phyloP scores from a whole-genome alignment of 2,113 vertebrate species.

The Egretta garzetta region DNA sequence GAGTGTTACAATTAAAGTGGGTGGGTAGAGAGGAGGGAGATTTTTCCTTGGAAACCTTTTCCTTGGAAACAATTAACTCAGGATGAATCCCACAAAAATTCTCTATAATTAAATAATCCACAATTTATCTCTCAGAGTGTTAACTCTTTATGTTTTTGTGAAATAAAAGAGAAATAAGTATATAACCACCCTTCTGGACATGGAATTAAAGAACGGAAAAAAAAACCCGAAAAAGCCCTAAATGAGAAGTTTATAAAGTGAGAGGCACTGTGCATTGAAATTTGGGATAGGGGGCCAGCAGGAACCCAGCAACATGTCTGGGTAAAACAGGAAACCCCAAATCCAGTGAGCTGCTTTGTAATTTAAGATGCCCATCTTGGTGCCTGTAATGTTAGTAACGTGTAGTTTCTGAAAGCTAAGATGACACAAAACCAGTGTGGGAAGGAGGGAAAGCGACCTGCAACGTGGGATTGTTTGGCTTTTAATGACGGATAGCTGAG shows the following conservation, averaged over 20 bases:
- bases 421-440: constrained; percentile 16
- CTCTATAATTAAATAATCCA: neutral
- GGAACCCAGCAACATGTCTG: neutral
- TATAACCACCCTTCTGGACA: neutral
- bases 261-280: neutral
- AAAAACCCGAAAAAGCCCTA: neutral
- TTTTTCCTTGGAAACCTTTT: neutral
- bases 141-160: neutral
- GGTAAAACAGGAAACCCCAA: neutral
- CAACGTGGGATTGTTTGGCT: neutral
- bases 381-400: neutral
- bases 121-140: neutral
- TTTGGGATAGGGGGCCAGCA: neutral
- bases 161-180: neutral
- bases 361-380: neutral
- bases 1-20: neutral
- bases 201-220: neutral
- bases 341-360: neutral
- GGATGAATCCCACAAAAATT: neutral
- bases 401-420: neutral
- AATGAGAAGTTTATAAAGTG: neutral
- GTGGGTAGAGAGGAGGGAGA: neutral
- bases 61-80: neutral
- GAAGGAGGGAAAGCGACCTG: constrained; percentile 10
- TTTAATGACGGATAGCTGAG: constrained; percentile 2